Base-by-base conservation (phyloP, 2,888 invertebrate genomes). In the Nymphalis urticae region DNA sequence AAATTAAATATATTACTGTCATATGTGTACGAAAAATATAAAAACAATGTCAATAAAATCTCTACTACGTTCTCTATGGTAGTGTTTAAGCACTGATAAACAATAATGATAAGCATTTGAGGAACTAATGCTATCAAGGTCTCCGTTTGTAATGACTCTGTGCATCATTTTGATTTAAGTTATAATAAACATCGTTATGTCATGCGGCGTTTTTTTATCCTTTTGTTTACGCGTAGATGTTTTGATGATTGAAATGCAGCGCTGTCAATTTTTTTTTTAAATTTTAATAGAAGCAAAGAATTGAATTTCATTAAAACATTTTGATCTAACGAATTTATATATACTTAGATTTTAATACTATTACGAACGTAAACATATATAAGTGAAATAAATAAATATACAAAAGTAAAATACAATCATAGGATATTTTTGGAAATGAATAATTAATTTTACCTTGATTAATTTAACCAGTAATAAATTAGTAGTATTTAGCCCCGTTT, bases 91-190 rank as follows among this genome's bases (percentile, higher is more conserved):
- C 54, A n/a, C 62, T 48, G 62, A 62, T 56, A 62, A 48, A 62
- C 56, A 48, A 32, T 42, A 32, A 48, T 48, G 48, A 59, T 32
- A 64, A 69, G 27, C 62, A 61, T 66, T 72, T 73, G 75, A 74
- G 74, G 76, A 77, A 75, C 73, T 76, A 74, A 71, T 58, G 36
- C 42, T 62, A 64, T 61, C 78, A 80, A 81, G 80, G 80, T 72
- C 76, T 66, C 69, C 69, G 71, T 75, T 75, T 73, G 72, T 73
- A 73, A 73, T 73, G 67, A 71, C 69, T 76, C 13, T 58, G 75
- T 74, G 75, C 69, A 75, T 73, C 73, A 75, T 73, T 74, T 76
- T 72, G 74, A 72, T 74, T 70, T 71, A 66, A 70, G 70, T 69
- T 75, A 72, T 74, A 36, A 56, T n/a, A 56, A 17, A 63, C 70